Evolutionary conservation across 2,888 invertebrate species (phyloP).

Genomic region (Tachina fera): DNA sequence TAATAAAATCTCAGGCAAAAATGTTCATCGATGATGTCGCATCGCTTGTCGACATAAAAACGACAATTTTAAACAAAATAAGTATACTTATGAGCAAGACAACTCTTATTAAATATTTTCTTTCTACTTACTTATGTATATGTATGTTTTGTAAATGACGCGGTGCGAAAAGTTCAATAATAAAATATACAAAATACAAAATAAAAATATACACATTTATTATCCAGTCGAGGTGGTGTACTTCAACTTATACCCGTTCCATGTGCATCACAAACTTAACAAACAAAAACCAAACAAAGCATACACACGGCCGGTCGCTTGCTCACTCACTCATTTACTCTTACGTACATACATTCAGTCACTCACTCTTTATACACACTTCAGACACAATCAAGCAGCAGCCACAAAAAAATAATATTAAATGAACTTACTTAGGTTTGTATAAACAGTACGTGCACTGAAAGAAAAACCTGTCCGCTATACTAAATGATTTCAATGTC

Average conservation of each 20-base stretch:
- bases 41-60: constrained; percentile 38
- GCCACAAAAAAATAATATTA: constrained; percentile 44
- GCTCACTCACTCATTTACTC: constrained; percentile 30
- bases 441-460: constrained; percentile 31
- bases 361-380: constrained; percentile 62
- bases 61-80: constrained; percentile 41
- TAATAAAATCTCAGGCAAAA: constrained; percentile 6
- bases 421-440: constrained; percentile 53
- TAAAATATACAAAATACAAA: constrained; percentile 43
- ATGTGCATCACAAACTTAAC: constrained; percentile 51
- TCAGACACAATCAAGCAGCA: constrained; percentile 62
- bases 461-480: neutral
- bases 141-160: constrained; percentile 57
- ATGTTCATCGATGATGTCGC: constrained; percentile 27
- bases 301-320: constrained; percentile 38
- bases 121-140: too few relatives aligned
- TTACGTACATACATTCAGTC: constrained; percentile 37
- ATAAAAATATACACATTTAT: constrained; percentile 51
- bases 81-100: neutral
- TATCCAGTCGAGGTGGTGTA: constrained; percentile 66
- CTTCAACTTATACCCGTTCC: constrained; percentile 65
- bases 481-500: too few relatives aligned
- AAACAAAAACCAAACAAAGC: constrained; percentile 39
- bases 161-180: constrained; percentile 71
- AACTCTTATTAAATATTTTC: constrained; percentile 21